These are phyloP conservation scores for Heterodera schachtii DNA, from an alignment of 1,140 invertebrate genomes.

Conservation along the genomic window DNA sequence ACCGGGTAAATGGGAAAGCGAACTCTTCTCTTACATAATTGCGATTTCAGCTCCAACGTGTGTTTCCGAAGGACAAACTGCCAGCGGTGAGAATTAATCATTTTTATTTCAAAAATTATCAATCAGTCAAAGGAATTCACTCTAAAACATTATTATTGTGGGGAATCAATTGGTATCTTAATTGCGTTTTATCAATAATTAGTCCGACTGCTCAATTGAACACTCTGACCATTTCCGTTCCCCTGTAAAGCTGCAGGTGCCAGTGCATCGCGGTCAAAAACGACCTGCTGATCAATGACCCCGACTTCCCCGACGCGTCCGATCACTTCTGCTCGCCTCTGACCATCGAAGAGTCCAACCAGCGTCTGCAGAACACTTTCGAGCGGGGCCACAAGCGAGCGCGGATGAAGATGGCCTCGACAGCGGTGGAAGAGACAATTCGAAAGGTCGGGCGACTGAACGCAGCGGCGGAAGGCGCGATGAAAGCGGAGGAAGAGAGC, in stretches of 20 bases:
- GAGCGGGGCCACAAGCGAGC: conserved; percentile 54
- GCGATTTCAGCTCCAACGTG: conserved; percentile 40
- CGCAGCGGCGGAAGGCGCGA: not conserved
- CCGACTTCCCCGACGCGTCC: conserved; percentile 52
- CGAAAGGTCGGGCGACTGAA: conserved; percentile 21
- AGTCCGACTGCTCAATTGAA: not conserved
- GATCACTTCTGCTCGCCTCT: conserved; percentile 54
- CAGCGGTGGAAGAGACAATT: conserved; percentile 27
- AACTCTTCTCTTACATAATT: not conserved
- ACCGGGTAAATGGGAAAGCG: conserved; percentile 28
- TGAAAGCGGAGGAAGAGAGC: not conserved
- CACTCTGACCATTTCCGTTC: conserved; percentile 5
- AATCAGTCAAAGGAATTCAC: no score
- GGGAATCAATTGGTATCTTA: no score
- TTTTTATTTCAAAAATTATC: no score
- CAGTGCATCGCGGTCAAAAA: conserved; percentile 56
- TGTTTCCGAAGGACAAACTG: conserved; percentile 48
- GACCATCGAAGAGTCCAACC: conserved; percentile 54
- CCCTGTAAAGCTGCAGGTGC: conserved; percentile 28
- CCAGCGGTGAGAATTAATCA: conserved; percentile 34
- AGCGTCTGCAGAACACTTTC: conserved; percentile 52
- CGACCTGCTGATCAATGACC: conserved; percentile 55
- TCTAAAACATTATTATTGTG: no score
- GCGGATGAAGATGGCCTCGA: conserved; percentile 49
- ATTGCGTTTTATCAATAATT: no score